Percentiles rank a stretch among this genome's conserved stretches.
Conservation (phyloP, 2,797 vertebrate genomes). For the Ispidina picta region DNA sequence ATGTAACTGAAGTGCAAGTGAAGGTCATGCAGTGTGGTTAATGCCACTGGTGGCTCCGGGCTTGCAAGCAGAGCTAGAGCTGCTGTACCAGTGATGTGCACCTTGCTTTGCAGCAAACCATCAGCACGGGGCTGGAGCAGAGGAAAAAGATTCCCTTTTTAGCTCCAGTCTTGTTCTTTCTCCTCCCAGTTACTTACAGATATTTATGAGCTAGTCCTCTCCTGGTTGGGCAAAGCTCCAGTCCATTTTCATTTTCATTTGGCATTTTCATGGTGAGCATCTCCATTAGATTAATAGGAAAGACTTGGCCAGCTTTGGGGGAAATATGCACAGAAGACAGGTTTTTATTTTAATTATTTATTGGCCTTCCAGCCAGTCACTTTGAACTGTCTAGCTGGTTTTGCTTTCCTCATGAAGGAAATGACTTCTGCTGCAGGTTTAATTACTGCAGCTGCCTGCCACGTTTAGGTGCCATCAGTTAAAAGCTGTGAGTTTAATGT, state of each 20-base stretch:
- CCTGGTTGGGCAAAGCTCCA: not conserved
- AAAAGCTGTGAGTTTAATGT: not conserved
- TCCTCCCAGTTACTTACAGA: not conserved
- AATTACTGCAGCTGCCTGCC: not conserved
- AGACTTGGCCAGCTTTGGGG: not conserved
- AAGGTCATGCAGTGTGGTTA: not conserved
- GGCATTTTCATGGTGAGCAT: not conserved
- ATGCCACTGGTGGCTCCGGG: not conserved
- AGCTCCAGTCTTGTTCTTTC: not conserved
- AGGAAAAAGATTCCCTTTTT: not conserved
- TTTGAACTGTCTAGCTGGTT: not conserved
- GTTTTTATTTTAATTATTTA: slow-evolving; percentile 14
- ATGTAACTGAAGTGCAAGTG: not conserved
- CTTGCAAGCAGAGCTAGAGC: not conserved
- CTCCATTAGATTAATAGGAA: slow-evolving; percentile 17
- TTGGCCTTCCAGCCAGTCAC: not conserved
- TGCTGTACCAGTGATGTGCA: not conserved
- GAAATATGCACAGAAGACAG: not conserved
- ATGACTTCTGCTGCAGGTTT: not conserved
- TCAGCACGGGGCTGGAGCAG: not conserved
- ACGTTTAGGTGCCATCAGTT: not conserved
- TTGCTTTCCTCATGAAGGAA: not conserved
- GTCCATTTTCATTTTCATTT: slow-evolving; percentile 33
- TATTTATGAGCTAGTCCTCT: not conserved
- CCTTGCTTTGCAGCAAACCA: fast-evolving